phyloP scores from a whole-genome alignment of 2,888 invertebrate genomes.

The Asteroscopus sphinx region DNA sequence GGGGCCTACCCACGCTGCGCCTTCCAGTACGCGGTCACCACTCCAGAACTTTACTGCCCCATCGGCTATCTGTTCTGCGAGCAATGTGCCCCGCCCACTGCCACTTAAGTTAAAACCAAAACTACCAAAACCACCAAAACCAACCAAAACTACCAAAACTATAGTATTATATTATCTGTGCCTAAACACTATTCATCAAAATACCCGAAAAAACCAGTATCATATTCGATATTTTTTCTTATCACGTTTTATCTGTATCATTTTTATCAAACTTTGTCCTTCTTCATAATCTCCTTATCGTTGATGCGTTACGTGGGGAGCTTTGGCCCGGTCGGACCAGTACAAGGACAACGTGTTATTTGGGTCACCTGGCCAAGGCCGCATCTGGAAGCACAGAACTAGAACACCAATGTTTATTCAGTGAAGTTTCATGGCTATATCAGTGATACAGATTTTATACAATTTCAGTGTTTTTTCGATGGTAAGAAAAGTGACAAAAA shows the following conservation, averaged over 20 bases:
- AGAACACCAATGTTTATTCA: conserved; percentile 11
- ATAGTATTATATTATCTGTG: too few relatives aligned
- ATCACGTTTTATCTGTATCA: conserved; percentile 16
- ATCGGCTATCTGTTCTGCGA: too few relatives aligned
- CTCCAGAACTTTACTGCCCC: too few relatives aligned
- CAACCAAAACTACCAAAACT: too few relatives aligned
- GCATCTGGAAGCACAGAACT: neutral
- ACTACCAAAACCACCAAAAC: too few relatives aligned
- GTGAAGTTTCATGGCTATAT: neutral
- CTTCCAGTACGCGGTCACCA: too few relatives aligned
- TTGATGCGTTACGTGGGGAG: conserved; percentile 17
- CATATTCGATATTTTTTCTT: conserved; percentile 17
- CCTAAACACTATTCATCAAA: conserved; percentile 28
- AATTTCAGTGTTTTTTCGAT: too few relatives aligned
- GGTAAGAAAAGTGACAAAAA: too few relatives aligned
- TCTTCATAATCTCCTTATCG: conserved; percentile 32
- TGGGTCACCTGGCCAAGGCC: conserved; percentile 53
- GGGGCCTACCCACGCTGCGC: too few relatives aligned
- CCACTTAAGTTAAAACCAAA: too few relatives aligned
- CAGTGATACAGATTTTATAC: too few relatives aligned
- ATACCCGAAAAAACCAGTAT: neutral
- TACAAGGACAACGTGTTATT: conserved; percentile 36
- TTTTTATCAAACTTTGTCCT: conserved; percentile 27
- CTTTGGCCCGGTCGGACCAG: conserved; percentile 10
- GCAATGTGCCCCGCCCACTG: too few relatives aligned